Percentiles rank a stretch among this genome's conserved stretches.
Conservation (phyloP, 1,140 invertebrate genomes). For the Amyelois transitella region DNA sequence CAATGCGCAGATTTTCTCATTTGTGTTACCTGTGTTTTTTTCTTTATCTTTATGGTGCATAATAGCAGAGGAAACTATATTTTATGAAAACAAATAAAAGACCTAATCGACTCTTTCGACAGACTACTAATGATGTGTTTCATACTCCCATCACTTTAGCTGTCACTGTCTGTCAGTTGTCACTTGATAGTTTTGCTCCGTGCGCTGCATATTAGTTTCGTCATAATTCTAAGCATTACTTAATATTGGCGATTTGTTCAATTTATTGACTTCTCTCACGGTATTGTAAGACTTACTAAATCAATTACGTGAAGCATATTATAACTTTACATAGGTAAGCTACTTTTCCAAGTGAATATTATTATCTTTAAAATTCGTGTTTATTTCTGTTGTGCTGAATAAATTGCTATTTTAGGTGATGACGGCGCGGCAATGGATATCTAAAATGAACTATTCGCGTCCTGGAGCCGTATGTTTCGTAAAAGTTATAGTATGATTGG, state of each 20-base stretch:
- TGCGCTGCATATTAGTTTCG: too few relatives aligned
- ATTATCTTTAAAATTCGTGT: conserved; percentile 9
- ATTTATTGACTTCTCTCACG: neutral
- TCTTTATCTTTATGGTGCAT: too few relatives aligned
- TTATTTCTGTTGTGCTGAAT: conserved; percentile 36
- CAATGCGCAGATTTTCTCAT: too few relatives aligned
- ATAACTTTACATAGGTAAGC: neutral
- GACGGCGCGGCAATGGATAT: conserved; percentile 24
- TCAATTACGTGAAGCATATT: neutral
- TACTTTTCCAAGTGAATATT: neutral
- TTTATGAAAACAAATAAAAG: too few relatives aligned
- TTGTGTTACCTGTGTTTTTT: too few relatives aligned
- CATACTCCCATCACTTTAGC: neutral
- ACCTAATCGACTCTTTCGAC: too few relatives aligned
- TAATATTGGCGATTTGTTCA: too few relatives aligned
- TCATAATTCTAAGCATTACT: too few relatives aligned
- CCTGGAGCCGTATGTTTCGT: neutral
- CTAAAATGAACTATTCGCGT: conserved; percentile 2
- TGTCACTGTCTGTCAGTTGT: neutral
- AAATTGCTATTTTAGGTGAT: conserved; percentile 59
- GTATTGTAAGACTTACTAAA: neutral
- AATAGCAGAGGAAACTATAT: too few relatives aligned
- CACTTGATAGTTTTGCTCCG: neutral
- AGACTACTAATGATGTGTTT: too few relatives aligned
- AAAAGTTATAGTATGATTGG: neutral